phyloP scores from a whole-genome alignment of 2,797 vertebrate species.

The Orientallactaga sibirica region DNA sequence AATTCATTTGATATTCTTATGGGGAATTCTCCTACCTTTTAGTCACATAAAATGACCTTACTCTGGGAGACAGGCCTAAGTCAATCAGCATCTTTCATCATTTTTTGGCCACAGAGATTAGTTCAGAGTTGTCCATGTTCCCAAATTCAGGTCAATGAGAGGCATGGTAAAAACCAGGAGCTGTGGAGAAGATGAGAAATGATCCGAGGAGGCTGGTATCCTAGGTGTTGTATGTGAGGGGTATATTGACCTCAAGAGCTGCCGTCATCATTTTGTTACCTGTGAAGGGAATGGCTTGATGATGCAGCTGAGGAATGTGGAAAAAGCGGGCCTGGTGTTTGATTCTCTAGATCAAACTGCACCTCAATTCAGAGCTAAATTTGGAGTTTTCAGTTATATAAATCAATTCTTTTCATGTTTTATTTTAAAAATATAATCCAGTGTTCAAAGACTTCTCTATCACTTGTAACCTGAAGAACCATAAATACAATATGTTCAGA shows the following conservation, averaged over 20 bases:
- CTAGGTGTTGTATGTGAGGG: not conserved
- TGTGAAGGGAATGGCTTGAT: not conserved
- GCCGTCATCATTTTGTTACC: not conserved
- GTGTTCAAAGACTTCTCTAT: not conserved
- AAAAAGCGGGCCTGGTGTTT: not conserved
- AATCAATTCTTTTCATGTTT: not conserved
- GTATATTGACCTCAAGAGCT: not conserved
- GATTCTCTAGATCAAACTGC: not conserved
- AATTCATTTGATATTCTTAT: conserved; percentile 6
- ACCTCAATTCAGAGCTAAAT: not conserved
- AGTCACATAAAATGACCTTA: not conserved
- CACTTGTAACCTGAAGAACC: not conserved
- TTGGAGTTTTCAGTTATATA: not conserved
- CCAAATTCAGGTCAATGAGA: not conserved
- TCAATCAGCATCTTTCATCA: not conserved
- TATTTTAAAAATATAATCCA: conserved; percentile 20
- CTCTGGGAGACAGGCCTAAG: not conserved
- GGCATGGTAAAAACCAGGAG: not conserved
- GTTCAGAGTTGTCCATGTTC: not conserved
- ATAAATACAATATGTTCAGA: not conserved
- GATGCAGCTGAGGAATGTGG: not conserved
- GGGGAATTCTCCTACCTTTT: not conserved
- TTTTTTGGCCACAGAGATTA: not conserved
- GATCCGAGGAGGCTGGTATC: not conserved
- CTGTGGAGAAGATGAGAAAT: not conserved